Conservation (phyloP, 2,797 vertebrate genomes). For the Prunella strophiata region DNA sequence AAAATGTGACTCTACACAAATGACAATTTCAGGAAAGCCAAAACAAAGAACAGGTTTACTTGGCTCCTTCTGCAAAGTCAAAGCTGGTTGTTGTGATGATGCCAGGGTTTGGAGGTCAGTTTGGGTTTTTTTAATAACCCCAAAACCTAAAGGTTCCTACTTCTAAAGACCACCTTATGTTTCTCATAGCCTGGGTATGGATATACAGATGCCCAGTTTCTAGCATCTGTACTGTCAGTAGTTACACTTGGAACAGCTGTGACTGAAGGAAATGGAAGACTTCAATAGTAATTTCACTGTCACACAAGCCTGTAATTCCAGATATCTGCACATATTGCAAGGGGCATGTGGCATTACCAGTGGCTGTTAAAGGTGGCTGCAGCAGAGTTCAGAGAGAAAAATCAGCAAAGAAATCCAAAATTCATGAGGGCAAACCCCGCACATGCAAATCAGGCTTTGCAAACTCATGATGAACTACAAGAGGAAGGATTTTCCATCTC, state of each 20-base stretch:
- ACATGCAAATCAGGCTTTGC: neutral
- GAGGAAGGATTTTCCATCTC: neutral
- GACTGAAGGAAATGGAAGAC: neutral
- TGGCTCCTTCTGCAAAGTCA: neutral
- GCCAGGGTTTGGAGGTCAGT: neutral
- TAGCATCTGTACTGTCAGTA: neutral
- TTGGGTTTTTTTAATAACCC: neutral
- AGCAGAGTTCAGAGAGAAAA: neutral
- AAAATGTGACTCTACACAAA: neutral
- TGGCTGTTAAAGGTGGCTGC: neutral
- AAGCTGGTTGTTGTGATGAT: neutral
- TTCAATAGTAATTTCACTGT: neutral
- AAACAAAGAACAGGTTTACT: neutral
- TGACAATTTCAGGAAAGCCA: neutral
- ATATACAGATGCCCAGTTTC: neutral
- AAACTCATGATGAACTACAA: accelerated
- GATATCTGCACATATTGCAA: neutral
- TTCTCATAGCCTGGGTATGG: neutral
- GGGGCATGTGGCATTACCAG: neutral
- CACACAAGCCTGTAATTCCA: neutral
- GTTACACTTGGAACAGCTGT: neutral
- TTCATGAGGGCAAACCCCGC: neutral
- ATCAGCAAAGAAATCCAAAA: neutral
- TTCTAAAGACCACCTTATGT: neutral
- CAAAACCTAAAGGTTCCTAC: neutral